Base-by-base conservation (phyloP, 2,113 vertebrate genomes). In the Prionailurus viverrinus region DNA sequence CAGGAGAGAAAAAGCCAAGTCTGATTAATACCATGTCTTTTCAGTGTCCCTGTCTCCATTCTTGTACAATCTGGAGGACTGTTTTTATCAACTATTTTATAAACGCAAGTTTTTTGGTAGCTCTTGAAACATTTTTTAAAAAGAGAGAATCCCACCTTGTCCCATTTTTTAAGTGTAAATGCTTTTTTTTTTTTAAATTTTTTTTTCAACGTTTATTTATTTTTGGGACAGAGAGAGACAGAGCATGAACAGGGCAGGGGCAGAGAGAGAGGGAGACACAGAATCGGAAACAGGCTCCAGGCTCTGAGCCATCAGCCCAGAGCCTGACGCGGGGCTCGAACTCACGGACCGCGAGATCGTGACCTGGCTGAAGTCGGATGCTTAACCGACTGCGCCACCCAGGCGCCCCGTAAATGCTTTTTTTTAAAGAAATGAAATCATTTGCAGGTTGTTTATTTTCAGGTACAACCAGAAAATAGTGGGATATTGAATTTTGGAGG, bases 41-140 rank as follows among this genome's bases (percentile, higher is more conserved):
- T 96, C 98, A 98, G 97, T 97, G 97, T 98, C 98, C 98, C 98
- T 98, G 97, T 98, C 98, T 99, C 98, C 98, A 98, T 99, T 99
- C 99, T 99, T 99, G 99, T 99, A 99, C 99, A 99, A 99, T 99
- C 99, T 99, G 99, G 99, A 99, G 99, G 99, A 99, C 99, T 99
- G 99, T 99, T 99, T 99, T 99, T 99, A 99, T 99, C 99, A 98
- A 99, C 99, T 99, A 99, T 99, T 99, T 99, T 99, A 99, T 99
- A 99, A 99, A 99, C 98, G 99, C 99, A 98, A 99, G 99, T 99
- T 99, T 99, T 99, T 99, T 99, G 99, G 99, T 99, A 99, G 99
- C 98, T 99, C 98, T 99, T 99, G 99, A 99, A 99, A 99, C 98
- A 97, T 99, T 98, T 99, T 98, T 98, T 98, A 98, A 97, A 98